A percentile compares a stretch with the other conserved stretches of the same genome.
These are phyloP conservation scores for Onychomys leucogaster DNA, from an alignment of 2,797 vertebrate genomes.

Conservation along the genomic window DNA sequence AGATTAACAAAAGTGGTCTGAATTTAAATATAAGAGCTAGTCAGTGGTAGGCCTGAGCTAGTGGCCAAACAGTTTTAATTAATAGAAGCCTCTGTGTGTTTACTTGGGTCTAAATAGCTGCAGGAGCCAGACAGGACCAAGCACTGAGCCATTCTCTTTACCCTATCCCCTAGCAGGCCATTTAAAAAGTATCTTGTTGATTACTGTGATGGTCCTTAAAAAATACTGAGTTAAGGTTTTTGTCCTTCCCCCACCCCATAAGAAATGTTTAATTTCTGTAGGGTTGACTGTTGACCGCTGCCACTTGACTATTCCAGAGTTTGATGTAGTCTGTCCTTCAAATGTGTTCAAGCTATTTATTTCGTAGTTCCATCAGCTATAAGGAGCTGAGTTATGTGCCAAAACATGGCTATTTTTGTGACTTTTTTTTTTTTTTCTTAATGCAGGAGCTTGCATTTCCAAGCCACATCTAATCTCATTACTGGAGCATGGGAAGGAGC, in stretches of 20 bases:
- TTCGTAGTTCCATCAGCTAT: not conserved
- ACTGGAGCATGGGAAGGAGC: conserved; percentile 68
- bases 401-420: not conserved
- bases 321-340: not conserved
- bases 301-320: not conserved
- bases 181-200: not conserved
- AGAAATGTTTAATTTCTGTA: not conserved
- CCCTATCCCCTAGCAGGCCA: not conserved
- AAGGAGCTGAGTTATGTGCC: not conserved
- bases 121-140: not conserved
- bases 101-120: no score
- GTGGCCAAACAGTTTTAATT: no score
- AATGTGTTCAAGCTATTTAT: not conserved
- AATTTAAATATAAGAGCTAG: no score
- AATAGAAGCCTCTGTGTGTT: no score
- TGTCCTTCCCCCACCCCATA: not conserved
- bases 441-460: conserved; percentile 68
- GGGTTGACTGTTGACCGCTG: not conserved
- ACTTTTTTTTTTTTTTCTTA: no score
- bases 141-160: not conserved
- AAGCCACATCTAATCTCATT: conserved; percentile 69
- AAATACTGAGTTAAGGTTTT: not conserved
- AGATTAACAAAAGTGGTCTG: no score
- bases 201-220: not conserved
- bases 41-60: no score